These are phyloP conservation scores for Apodemia zela DNA, from an alignment of 2,888 invertebrate species.

Conservation along the genomic window DNA sequence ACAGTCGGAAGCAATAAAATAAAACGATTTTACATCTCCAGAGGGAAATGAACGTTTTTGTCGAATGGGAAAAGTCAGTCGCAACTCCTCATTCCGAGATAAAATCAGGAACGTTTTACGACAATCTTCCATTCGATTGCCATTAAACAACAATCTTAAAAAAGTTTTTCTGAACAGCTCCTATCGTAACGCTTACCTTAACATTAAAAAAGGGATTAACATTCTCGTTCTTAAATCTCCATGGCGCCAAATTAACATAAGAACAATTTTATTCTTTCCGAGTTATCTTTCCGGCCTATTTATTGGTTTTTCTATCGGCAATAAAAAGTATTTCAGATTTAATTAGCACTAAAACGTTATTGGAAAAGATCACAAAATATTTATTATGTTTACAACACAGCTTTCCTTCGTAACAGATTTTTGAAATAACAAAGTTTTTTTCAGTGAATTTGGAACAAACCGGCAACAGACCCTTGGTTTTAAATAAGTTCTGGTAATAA, in stretches of 20 bases:
- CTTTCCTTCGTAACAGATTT: not conserved
- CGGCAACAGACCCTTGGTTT: too few species aligned
- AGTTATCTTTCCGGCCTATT: conserved; percentile 16
- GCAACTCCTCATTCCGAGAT: conserved; percentile 77
- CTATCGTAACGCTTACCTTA: not conserved
- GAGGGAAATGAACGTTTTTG: conserved; percentile 76
- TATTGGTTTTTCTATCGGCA: conserved; percentile 2
- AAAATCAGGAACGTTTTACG: conserved; percentile 54
- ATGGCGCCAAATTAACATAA: conserved; percentile 9
- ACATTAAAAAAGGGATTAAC: not conserved
- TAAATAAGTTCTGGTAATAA: too few species aligned
- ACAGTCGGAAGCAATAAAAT: conserved; percentile 78
- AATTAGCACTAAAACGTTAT: conserved; percentile 13
- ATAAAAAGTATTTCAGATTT: conserved; percentile 11
- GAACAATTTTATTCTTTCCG: conserved; percentile 1
- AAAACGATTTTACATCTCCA: conserved; percentile 79
- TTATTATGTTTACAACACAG: not conserved
- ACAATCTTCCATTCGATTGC: conserved; percentile 20
- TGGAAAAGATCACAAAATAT: not conserved
- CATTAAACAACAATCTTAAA: conserved; percentile 17
- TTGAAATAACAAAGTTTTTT: too few species aligned
- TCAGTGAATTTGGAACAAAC: too few species aligned
- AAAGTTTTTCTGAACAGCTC: not conserved
- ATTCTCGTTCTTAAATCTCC: conserved; percentile 8
- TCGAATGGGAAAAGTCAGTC: conserved; percentile 76